Evolutionary conservation across 1,140 invertebrate genomes (phyloP), one percentile per base, ranked within the genome.

Genomic region (Zaprionus tsacasi): DNA sequence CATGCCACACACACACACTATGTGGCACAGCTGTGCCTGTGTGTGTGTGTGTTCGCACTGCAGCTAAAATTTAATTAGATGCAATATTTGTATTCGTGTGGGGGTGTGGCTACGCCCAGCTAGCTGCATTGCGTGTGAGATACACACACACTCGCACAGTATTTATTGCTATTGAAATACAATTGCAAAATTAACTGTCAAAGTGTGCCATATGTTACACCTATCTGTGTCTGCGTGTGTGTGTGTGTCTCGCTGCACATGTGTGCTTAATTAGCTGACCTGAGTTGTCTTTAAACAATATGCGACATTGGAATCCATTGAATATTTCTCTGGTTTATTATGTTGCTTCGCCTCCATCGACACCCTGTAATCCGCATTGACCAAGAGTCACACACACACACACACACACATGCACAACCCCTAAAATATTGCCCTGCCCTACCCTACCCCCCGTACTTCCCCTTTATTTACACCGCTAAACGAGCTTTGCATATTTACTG

Each of bases 111-210:
- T 21, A 36, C 13, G 6, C 15, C 38, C 48, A 60, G 35, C 48
- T 40, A 50, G 21, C 59, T 6, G 40, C 25, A 40, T 30, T 33
- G 57, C 70, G 74, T 56, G 73, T 71, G 68, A 71, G 45, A 27
- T 70, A 48, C 55, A 52, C 68, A 60, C 36, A 40, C 43, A 25
- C 25, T 70, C 35, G 35, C 35, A 21, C 27, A 43, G 8, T 15
- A 45, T 91, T 92, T 92, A 92, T 92, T 81, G 91, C 78, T 91
- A 92, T 92, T 91, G 87, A 91, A 92, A 91, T 91, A 92, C 91
- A 92, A 92, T 92, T 91, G 91, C 91, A 86, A 92, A 91, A 92
- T 92, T 92, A 91, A 92, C 91, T 92, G 87, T 91, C 91, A 91
- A 82, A 91, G 88, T 91, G 87, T 89, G 90, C 83, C 79, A 87